These are phyloP conservation scores for Dunckerocampus dactyliophorus DNA, from an alignment of 2,113 vertebrate species.

Conservation along the genomic window DNA sequence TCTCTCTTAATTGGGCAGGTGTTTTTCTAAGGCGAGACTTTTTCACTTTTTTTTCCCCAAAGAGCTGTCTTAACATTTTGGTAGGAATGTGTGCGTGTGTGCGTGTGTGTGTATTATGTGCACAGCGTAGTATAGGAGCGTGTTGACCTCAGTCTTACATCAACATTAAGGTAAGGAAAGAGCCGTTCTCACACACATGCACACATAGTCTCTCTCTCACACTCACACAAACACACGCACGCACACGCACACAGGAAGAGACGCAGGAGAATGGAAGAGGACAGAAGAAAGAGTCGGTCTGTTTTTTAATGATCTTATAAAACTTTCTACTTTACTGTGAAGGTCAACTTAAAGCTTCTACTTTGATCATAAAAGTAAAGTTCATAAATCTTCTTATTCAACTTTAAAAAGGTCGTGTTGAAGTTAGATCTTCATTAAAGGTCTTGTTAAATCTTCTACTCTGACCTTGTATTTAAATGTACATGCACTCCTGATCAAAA, in stretches of 20 bases:
- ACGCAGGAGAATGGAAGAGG: neutral
- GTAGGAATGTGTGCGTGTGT: slow-evolving; percentile 32
- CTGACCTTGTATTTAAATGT: neutral
- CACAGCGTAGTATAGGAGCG: neutral
- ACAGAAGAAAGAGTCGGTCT: neutral
- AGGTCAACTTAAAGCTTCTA: neutral
- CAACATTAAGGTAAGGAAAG: slow-evolving; percentile 64
- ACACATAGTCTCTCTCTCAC: slow-evolving; percentile 1
- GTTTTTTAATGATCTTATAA: neutral
- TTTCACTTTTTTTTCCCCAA: slow-evolving; percentile 26
- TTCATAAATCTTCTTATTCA: neutral
- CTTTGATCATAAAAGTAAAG: neutral
- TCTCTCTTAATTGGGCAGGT: slow-evolving; percentile 66
- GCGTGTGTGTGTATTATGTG: slow-evolving; percentile 20
- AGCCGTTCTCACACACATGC: slow-evolving; percentile 28
- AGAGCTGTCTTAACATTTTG: slow-evolving; percentile 55
- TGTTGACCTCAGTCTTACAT: slow-evolving; percentile 54
- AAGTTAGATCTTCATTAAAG: neutral
- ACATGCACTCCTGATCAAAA: neutral
- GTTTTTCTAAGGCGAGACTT: slow-evolving; percentile 63
- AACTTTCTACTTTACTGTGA: no score
- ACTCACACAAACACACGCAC: neutral
- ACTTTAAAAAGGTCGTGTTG: neutral
- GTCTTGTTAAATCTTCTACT: neutral
- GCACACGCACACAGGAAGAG: slow-evolving; percentile 1